These are phyloP conservation scores for Thymallus thymallus DNA, from an alignment of 2,113 vertebrate genomes.

Conservation along the genomic window DNA sequence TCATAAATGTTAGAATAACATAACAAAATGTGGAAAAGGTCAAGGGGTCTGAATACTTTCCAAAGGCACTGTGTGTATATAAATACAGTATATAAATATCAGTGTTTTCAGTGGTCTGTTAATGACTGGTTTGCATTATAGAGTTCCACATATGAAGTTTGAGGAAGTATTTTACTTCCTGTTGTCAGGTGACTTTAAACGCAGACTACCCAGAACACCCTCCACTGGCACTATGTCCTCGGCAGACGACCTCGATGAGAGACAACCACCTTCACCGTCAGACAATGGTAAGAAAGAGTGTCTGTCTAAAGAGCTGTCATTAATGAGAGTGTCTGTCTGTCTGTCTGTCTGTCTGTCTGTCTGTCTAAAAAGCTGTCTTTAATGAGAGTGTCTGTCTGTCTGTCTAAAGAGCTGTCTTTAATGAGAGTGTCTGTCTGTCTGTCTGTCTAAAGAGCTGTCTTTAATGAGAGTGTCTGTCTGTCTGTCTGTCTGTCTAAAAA, in stretches of 20 bases:
- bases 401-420: too few species aligned
- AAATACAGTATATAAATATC: too few species aligned
- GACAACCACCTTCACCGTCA: constrained; percentile 88
- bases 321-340: background rate
- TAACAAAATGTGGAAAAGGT: too few species aligned
- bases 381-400: background rate
- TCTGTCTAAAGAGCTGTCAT: background rate
- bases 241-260: constrained; percentile 95
- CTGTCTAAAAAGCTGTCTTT: background rate
- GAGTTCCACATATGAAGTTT: background rate
- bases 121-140: too few species aligned
- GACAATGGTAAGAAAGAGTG: constrained; percentile 80
- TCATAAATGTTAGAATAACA: too few species aligned
- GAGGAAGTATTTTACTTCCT: background rate
- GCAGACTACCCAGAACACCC: constrained; percentile 90
- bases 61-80: too few species aligned
- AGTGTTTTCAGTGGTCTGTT: too few species aligned
- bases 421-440: background rate
- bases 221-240: constrained; percentile 98
- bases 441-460: background rate
- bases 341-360: background rate
- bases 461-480: background rate
- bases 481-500: background rate
- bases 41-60: too few species aligned
- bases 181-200: constrained; percentile 87